phyloP scores from a whole-genome alignment of 2,113 vertebrate genomes.

The Festucalex cinctus region DNA sequence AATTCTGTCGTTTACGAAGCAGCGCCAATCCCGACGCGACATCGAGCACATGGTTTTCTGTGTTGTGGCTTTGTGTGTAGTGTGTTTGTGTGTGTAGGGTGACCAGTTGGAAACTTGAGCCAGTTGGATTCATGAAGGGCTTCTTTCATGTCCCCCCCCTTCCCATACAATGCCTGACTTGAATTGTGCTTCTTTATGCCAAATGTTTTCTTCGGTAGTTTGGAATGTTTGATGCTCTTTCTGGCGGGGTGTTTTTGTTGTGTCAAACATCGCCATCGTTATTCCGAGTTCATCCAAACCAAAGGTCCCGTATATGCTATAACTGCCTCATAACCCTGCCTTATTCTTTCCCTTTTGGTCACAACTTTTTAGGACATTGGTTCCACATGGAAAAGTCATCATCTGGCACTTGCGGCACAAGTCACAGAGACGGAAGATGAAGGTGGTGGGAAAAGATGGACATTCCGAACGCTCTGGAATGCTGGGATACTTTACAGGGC shows the following conservation, averaged over 20 bases:
- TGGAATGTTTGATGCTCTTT: constrained; percentile 55
- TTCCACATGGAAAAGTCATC: constrained; percentile 62
- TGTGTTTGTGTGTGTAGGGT: constrained; percentile 20
- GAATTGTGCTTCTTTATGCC: constrained; percentile 65
- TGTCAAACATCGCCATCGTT: neutral
- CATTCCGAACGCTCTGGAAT: constrained; percentile 35
- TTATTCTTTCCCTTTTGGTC: constrained; percentile 26
- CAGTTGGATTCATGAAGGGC: constrained; percentile 56
- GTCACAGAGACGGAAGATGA: constrained; percentile 14
- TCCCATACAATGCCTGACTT: constrained; percentile 55
- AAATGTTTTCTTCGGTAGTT: constrained; percentile 55
- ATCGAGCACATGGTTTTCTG: constrained; percentile 34
- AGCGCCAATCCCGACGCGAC: constrained; percentile 24
- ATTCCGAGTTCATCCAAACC: neutral
- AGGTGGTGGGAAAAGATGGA: constrained; percentile 30
- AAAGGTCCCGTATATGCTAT: neutral
- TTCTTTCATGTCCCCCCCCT: constrained; percentile 56
- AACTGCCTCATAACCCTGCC: constrained; percentile 19
- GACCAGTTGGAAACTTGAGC: constrained; percentile 59
- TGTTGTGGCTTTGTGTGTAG: constrained; percentile 11
- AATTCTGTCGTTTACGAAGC: constrained; percentile 61
- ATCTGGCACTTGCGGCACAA: constrained; percentile 17
- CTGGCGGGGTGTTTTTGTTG: constrained; percentile 6
- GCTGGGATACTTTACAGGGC: constrained; percentile 44
- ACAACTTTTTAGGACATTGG: constrained; percentile 15